Base-by-base conservation (phyloP, 2,113 vertebrate species). In the Oryzias melastigma region DNA sequence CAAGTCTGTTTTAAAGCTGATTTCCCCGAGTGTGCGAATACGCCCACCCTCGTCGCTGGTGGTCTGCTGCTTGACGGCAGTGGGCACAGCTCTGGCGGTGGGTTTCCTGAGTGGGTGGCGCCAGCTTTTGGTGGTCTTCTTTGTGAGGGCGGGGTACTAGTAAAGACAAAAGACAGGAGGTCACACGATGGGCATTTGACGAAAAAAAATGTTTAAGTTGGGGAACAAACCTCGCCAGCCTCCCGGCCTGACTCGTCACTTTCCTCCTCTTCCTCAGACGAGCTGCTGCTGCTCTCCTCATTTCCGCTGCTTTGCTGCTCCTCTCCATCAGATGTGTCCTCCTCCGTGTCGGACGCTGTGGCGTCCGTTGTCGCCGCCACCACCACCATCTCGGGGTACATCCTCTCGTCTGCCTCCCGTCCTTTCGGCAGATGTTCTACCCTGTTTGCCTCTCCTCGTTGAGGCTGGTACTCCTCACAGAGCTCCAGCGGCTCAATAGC, bases 1-100 rank as follows among this genome's bases (percentile, higher is more conserved):
- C 25, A 5, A 29, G n/a, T 71, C 15, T 35, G 66, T 47, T 68
- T 52, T 24, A 63, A 43, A 25, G 46, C 29, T 24, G 41, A 74
- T 62, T 16, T 68, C 58, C 58, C 7, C 42, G 50, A 41, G 46
- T 49, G 49, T 43, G 16, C 29, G 10, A n/a, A 49, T 45, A 52
- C 0, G 52, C 91, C 84, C 73, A 98, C 97, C 96, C 83, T 97
- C 96, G 57, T 98, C 94, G 64, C 92, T 96, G 62, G 73, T 54
- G 49, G 86, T 78, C 75, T 97, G 95, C 46, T 95, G 94, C 77
- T 98, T 98, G 71, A 98, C 94, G 13, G 95, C 82, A 18, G 93
- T 96, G 85, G 95, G 92, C 48, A 94, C 93, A 27, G 95, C 96
- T 77, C 95, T 92, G 50, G 93, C 87, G 1, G 95, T 94, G 14